Evolutionary conservation across 2,797 vertebrate genomes (phyloP).

Genomic region (Agapornis canus): DNA sequence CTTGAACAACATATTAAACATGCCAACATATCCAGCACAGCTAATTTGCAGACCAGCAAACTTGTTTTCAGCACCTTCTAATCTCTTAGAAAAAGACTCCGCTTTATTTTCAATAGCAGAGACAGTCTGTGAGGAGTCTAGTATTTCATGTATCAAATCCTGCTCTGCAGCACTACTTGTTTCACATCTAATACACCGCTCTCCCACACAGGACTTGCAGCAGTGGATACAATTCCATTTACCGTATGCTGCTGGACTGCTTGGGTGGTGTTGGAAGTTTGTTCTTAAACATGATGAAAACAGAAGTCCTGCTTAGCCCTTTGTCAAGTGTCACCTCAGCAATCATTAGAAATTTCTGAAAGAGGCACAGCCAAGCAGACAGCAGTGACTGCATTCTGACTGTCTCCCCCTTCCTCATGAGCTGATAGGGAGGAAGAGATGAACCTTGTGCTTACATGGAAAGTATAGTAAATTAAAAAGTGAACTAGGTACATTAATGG

Average conservation of each 20-base stretch:
- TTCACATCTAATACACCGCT: not conserved
- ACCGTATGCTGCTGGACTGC: not conserved
- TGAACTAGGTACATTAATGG: not conserved
- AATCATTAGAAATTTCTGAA: not conserved
- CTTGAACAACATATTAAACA: slow-evolving; percentile 48
- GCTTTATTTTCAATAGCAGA: slow-evolving; percentile 23
- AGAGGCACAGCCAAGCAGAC: not conserved
- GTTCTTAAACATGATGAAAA: not conserved
- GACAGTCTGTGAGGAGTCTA: slow-evolving; percentile 1
- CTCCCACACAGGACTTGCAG: not conserved
- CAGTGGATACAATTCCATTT: not conserved
- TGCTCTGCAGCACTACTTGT: not conserved
- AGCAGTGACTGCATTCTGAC: not conserved
- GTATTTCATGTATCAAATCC: not conserved
- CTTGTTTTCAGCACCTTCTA: slow-evolving; percentile 65
- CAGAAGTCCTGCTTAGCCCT: not conserved
- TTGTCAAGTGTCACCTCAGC: not conserved
- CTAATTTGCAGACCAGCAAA: slow-evolving; percentile 56
- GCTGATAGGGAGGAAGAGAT: not conserved
- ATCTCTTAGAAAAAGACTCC: slow-evolving; percentile 39
- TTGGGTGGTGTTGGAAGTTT: slow-evolving; percentile 1
- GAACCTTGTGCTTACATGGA: not conserved
- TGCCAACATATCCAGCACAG: slow-evolving; percentile 55
- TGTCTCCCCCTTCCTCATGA: not conserved
- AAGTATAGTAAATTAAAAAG: not conserved